A percentile compares a stretch with the other conserved stretches of the same genome.
Conservation (phyloP, 2,797 vertebrate species). For the Selene dorsalis region DNA sequence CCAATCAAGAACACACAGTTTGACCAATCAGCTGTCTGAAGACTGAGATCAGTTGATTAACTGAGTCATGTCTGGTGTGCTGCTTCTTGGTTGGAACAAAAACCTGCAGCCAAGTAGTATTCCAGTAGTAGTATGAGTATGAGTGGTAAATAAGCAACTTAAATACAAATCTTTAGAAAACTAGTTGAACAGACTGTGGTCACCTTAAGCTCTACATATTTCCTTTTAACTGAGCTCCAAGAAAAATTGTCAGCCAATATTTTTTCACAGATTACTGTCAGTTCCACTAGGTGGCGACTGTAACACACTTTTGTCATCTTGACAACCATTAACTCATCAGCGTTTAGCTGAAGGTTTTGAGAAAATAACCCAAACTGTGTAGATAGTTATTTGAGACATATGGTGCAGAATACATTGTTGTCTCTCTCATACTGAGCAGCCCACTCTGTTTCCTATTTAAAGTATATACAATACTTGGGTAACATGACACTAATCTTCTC, state of each 20-base stretch:
- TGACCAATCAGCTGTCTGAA: too few species aligned
- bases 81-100: too few species aligned
- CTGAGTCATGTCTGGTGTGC: too few species aligned
- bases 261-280: neutral
- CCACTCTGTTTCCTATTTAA: neutral
- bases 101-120: too few species aligned
- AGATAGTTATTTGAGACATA: neutral
- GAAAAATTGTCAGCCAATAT: neutral
- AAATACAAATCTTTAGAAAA: too few species aligned
- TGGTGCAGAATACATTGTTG: neutral
- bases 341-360: neutral
- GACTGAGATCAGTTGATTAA: too few species aligned
- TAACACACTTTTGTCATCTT: slow-evolving; percentile 21
- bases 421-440: neutral
- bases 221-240: neutral
- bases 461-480: slow-evolving; percentile 1
- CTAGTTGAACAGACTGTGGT: neutral
- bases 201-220: neutral
- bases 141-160: too few species aligned
- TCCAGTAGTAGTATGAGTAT: too few species aligned
- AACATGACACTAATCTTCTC: slow-evolving; percentile 60
- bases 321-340: too few species aligned
- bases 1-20: too few species aligned
- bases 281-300: slow-evolving; percentile 70
- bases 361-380: neutral